Conservation (phyloP, 2,113 vertebrate genomes). For the Monarcha castaneiventris region DNA sequence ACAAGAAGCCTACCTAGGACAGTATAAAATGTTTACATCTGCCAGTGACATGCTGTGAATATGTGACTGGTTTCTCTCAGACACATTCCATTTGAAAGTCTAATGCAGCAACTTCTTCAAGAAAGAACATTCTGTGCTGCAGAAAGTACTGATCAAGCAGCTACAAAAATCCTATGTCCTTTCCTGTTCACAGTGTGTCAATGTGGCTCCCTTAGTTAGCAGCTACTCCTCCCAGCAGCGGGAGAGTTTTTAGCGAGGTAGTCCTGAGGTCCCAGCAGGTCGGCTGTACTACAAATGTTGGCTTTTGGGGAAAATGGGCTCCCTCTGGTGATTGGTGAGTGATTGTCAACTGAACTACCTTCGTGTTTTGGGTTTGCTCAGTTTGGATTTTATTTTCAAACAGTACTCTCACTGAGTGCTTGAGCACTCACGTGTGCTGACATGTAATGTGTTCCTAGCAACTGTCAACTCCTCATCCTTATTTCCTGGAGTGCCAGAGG, state of each 20-base stretch:
- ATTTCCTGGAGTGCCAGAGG: neutral
- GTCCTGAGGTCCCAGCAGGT: neutral
- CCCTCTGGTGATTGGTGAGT: conserved; percentile 55
- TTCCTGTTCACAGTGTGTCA: neutral
- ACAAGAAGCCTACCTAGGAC: neutral
- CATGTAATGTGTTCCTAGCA: neutral
- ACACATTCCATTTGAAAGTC: neutral
- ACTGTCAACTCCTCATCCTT: neutral
- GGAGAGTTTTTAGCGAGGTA: neutral
- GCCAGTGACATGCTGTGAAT: neutral
- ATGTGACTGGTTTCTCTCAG: neutral
- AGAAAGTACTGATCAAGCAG: neutral
- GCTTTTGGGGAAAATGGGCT: conserved; percentile 53
- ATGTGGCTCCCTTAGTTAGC: neutral
- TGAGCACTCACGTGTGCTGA: neutral
- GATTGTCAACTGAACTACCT: neutral
- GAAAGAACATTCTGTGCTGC: neutral
- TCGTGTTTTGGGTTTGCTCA: neutral
- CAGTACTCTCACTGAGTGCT: accelerated
- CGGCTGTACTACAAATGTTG: neutral
- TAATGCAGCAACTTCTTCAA: neutral
- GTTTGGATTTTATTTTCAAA: neutral
- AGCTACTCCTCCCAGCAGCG: neutral
- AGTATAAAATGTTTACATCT: neutral
- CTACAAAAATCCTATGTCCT: neutral